Base-by-base conservation (phyloP, 2,888 invertebrate genomes). In the Periphyllus acericola region DNA sequence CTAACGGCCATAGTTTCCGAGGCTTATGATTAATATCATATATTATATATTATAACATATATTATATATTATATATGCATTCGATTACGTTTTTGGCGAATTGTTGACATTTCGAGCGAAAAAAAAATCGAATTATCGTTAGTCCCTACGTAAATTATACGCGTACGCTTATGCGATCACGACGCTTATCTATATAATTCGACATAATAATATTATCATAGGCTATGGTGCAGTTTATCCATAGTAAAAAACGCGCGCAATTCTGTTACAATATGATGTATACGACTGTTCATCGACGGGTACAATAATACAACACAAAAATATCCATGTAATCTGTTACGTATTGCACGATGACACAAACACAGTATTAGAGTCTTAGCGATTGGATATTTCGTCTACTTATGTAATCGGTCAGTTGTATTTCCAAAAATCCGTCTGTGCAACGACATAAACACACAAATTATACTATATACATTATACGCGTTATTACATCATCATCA, bases 391-490 rank as follows among this genome's bases (percentile, higher is more conserved):
- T 60, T 40, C 55, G 11, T 74, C 29, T n/a, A 19, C 34, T 83
- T 60, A 83, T 74, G 55, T 60, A 83, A 83, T 55, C 36, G n/a
- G 19, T 52, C 34, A 32, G 17, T 36, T 8, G 34, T 36, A 34
- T 85, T 86, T 46, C 79, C 79, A 3, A 78, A 71, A 86, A 78
- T 68, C 78, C 32, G 25, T 78, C 17, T 5, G 34, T 68, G 68
- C 40, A 66, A 76, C 8, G 32, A 46, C 71, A 85, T 55, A 55
- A 6, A 79, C 21, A 25, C 40, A 29, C 1, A 29, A 11, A 83
- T 60, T 55, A 46, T 46, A 72, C 32, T 32, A 55, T 19, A 52
- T 71, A n/a, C 32, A 14, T 1, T 25, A 0, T 60, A 83, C 55
- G 46, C 32, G 52, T 17, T 68, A 29, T 83, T 83, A 75, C 83